phyloP scores from a whole-genome alignment of 2,113 vertebrate genomes.

The Phoenicopterus ruber region DNA sequence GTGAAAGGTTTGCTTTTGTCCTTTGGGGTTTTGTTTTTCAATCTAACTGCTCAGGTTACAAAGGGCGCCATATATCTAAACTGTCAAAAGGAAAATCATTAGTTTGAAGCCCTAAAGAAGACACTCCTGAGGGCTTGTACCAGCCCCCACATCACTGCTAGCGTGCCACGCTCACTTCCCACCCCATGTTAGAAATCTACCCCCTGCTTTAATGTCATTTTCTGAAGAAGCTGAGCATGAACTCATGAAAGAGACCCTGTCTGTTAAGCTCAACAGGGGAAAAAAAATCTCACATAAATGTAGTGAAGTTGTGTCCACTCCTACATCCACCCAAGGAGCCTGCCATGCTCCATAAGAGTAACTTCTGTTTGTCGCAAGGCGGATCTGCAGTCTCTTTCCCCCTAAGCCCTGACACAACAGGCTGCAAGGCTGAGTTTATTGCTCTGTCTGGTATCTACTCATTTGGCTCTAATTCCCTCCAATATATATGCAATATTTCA shows the following conservation, averaged over 20 bases:
- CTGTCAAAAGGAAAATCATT: not conserved
- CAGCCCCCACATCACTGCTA: not conserved
- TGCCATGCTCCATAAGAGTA: not conserved
- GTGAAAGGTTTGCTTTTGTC: not conserved
- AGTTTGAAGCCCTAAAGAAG: not conserved
- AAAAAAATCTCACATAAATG: not conserved
- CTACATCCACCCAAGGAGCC: not conserved
- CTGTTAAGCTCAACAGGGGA: not conserved
- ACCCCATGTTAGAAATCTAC: not conserved
- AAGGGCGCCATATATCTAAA: not conserved
- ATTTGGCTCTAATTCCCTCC: constrained; percentile 45
- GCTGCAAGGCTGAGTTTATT: constrained; percentile 38
- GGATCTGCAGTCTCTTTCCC: not conserved
- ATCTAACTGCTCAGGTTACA: not conserved
- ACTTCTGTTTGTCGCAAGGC: not conserved
- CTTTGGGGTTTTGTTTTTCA: not conserved
- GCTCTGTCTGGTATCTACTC: constrained; percentile 29
- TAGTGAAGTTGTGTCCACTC: not conserved
- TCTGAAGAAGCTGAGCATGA: not conserved
- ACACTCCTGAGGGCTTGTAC: not conserved
- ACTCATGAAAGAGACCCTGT: not conserved
- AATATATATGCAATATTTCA: constrained; percentile 50
- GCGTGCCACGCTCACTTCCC: not conserved
- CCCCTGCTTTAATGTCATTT: not conserved
- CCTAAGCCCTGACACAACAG: not conserved